Evolutionary conservation across 2,888 invertebrate species (phyloP).

Genomic region (Invenusta paracnida): DNA sequence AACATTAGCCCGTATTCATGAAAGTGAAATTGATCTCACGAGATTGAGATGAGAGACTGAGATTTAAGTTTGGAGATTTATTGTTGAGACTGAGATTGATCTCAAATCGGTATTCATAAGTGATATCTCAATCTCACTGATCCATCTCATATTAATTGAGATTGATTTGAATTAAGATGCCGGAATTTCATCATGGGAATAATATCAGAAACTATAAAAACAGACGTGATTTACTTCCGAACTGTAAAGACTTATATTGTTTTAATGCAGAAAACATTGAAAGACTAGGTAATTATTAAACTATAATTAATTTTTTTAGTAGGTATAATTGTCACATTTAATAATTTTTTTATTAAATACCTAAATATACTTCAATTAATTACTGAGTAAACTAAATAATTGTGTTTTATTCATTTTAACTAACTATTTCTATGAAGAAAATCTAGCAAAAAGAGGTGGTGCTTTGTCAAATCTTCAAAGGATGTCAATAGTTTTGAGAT

Average conservation of each 20-base stretch:
- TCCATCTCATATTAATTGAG: neutral
- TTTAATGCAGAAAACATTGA: neutral
- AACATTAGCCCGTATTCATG: neutral
- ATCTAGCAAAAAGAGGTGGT: neutral
- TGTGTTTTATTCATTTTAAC: neutral
- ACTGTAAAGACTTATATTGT: neutral
- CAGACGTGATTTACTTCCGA: neutral
- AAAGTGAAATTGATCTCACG: neutral
- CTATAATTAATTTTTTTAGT: too few relatives aligned
- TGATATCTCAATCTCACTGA: neutral
- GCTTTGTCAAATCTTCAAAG: neutral
- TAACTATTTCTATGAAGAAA: neutral
- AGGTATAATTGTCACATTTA: too few relatives aligned
- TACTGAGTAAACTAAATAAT: too few relatives aligned
- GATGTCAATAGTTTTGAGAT: neutral
- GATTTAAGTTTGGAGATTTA: neutral
- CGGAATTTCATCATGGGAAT: neutral
- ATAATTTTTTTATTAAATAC: too few relatives aligned
- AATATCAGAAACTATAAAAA: neutral
- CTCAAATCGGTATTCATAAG: neutral
- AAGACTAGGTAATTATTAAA: neutral
- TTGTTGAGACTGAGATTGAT: neutral
- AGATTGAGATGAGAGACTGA: neutral
- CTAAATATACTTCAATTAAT: too few relatives aligned
- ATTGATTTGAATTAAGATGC: neutral